phyloP scores from a whole-genome alignment of 1,140 invertebrate genomes.

The Onthophagus taurus region DNA sequence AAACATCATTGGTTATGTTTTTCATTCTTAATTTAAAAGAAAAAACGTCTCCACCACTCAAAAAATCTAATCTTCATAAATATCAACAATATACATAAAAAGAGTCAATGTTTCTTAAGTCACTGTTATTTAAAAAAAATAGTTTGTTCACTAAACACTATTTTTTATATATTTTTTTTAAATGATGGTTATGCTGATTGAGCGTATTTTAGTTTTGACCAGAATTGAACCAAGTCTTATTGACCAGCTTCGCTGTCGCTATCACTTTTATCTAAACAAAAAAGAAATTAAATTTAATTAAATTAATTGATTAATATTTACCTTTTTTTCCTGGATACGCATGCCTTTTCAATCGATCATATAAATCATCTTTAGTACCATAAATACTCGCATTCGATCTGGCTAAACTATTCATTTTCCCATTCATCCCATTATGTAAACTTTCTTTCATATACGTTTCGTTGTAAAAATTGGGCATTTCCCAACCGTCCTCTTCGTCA shows the following conservation, averaged over 20 bases:
- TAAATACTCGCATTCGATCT: constrained; percentile 89
- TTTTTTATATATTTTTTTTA: too few species aligned
- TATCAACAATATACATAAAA: too few species aligned
- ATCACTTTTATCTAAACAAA: constrained; percentile 77
- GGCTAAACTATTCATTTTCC: constrained; percentile 83
- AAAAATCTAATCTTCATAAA: too few species aligned
- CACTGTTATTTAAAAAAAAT: too few species aligned
- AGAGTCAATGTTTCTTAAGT: too few species aligned
- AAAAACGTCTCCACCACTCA: too few species aligned
- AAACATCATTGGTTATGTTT: too few species aligned
- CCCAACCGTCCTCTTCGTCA: constrained; percentile 92
- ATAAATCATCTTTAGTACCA: constrained; percentile 91
- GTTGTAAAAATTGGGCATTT: constrained; percentile 96
- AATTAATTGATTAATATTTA: constrained; percentile 35
- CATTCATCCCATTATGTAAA: constrained; percentile 62
- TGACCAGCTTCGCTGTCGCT: constrained; percentile 72
- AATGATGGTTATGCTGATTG: too few species aligned
- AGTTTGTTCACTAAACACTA: too few species aligned
- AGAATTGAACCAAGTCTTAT: constrained; percentile 40
- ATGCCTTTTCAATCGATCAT: constrained; percentile 89
- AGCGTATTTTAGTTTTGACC: constrained; percentile 24
- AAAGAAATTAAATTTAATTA: constrained; percentile 18
- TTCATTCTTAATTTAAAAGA: too few species aligned
- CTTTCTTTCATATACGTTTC: constrained; percentile 95
- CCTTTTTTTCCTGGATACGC: constrained; percentile 95